Evolutionary conservation across 2,113 vertebrate species (phyloP), one percentile per base, ranked within the genome.

Genomic region (Vulpes vulpes): DNA sequence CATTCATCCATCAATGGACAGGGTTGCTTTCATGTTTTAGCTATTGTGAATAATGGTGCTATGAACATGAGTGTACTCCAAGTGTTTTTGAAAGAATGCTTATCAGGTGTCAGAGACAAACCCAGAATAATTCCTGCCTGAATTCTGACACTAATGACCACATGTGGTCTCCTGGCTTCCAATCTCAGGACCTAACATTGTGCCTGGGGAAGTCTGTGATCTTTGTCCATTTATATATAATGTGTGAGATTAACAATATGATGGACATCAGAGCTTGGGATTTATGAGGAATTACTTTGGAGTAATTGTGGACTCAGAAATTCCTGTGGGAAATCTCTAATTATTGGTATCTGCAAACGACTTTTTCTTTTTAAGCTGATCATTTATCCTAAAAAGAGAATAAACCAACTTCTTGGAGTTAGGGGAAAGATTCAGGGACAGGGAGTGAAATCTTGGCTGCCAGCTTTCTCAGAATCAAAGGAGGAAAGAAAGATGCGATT

Each of bases 81-180:
- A 76, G 32, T 99, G 94, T 64, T 96, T 97, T 89, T 95, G 38
- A 95, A 89, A 93, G 19, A 76, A 93, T 96, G 81, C 81, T 76
- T 57, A 11, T 53, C 79, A 60, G 11, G 0, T 49, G 14, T 79
- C 15, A 79, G 49, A 35, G 71, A 14, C 32, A 92, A 96, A 79
- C 12, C 11, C 30, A 60, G 82, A 93, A 53, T 6, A 43, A 79
- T 19, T 67, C 59, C 81, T 89, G 32, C 60, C 30, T 84, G 32
- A 80, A 64, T 91, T 93, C 65, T 93, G 60, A 84, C 55, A 65
- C 27, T 43, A 57, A 51, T 19, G 1, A 97, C 23, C 23, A 67
- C 49, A 32, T 59, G 20, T 43, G 43, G 22, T 57, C 20, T 79
- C 53, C 43, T 35, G 69, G 73, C 25, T 22, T 85, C 15, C 20